A percentile compares a stretch with the other conserved stretches of the same genome.
phyloP scores from a whole-genome alignment of 2,888 invertebrate genomes.

The Ormyrus rosae region DNA sequence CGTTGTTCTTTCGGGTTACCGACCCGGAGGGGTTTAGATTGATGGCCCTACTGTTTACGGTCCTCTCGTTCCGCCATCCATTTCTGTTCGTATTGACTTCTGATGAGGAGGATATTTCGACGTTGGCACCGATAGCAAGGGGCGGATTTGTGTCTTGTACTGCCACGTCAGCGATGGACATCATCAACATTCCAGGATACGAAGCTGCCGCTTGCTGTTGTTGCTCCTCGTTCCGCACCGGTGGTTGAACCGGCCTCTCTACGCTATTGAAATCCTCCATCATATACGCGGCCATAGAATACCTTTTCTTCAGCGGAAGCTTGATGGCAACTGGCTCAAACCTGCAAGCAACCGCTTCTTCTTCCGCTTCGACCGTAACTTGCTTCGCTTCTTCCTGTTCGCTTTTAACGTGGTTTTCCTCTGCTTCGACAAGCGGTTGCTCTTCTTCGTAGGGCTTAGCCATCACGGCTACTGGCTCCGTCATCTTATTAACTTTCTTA shows the following conservation, averaged over 20 bases:
- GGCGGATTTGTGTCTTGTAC: slow-evolving; percentile 23
- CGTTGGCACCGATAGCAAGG: slow-evolving; percentile 47
- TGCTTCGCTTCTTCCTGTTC: slow-evolving; percentile 19
- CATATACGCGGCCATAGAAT: slow-evolving; percentile 38
- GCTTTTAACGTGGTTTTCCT: slow-evolving; percentile 35
- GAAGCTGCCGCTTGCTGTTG: background rate
- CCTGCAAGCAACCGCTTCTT: slow-evolving; percentile 53
- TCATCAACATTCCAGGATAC: slow-evolving; percentile 63
- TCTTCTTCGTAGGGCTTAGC: slow-evolving; percentile 63
- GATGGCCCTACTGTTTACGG: slow-evolving; percentile 36
- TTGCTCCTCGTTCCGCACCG: background rate
- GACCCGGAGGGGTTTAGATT: slow-evolving; percentile 41
- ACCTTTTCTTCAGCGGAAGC: slow-evolving; percentile 71
- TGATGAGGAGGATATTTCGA: slow-evolving; percentile 48
- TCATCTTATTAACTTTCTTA: slow-evolving; percentile 59
- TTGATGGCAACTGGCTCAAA: slow-evolving; percentile 64
- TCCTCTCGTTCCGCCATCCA: slow-evolving; percentile 55
- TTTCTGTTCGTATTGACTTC: background rate
- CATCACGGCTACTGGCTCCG: slow-evolving; percentile 8
- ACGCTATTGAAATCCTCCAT: slow-evolving; percentile 60
- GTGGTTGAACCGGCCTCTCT: slow-evolving; percentile 60
- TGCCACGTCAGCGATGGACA: slow-evolving; percentile 69
- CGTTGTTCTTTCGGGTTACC: slow-evolving; percentile 51
- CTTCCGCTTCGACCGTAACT: slow-evolving; percentile 58
- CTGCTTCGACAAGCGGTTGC: slow-evolving; percentile 62